Base-by-base conservation (phyloP, 2,797 vertebrate species). In the Pipistrellus kuhlii region DNA sequence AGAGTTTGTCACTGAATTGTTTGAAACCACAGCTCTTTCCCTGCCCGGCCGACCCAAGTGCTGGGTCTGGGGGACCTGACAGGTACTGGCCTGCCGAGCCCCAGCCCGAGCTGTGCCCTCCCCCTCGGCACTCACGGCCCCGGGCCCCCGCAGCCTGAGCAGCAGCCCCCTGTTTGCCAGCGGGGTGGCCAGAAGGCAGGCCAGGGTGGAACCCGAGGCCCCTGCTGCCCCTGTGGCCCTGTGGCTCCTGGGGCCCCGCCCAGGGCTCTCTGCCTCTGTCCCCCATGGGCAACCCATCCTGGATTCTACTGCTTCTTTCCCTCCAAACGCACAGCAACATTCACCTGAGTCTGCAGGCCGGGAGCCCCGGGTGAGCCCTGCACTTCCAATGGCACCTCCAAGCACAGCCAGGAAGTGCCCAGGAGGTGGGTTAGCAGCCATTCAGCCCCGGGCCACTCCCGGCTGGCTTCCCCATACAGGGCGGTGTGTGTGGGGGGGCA, bases 331-430 rank as follows among this genome's bases (percentile, higher is more conserved):
- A 35, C 30, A 57, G 25, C 41, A 53, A 18, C 30, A 8, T 48
- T 72, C 32, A 25, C 38, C 68, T 2, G 1, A 23, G n/a, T 46
- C 76, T 80, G n/a, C 41, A 64, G 21, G 21, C 12, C 23, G 2
- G 0, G 21, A 73, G 25, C 9, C 30, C 64, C 1, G 57, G 0
- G 23, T 27, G 32, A 82, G 12, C 4, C 8, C 23, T 35, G 88
- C 76, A 80, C 95, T 93, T 90, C 66, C 90, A 93, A 72, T 30
- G 66, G 11, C 35, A 21, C 88, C 64, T 75, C 32, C 76, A 57
- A 71, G 38, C 17, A 66, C n/a, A 55, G 41, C n/a, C 41, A 30
- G 55, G 80, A 77, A 95, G 53, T 4, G 8, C 27, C 69, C 25
- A 14, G 41, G 27, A 53, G 78, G 71, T 78, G 59, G 78, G 73